Base-by-base conservation (phyloP, 35 echinoderm and acorn worm genomes). In the Ptychodera flava region DNA sequence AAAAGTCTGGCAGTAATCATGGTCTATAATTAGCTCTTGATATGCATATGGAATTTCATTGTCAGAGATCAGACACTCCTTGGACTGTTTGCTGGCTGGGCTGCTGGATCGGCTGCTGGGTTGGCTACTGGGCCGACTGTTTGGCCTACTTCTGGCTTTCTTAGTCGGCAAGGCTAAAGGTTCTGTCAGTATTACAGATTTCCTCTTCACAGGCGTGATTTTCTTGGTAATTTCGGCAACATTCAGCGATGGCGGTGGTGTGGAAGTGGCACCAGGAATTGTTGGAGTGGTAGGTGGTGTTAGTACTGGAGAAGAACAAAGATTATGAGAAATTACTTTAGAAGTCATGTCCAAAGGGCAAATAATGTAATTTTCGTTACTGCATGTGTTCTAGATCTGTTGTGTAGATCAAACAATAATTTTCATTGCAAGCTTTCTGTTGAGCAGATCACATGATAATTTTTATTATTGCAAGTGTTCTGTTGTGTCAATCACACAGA, bases 121-220 rank as follows among this genome's bases (percentile, higher is more conserved):
- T 35, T 82, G 81, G 76, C 90, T 91, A 22, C 79, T 45, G 1
- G 76, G 77, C 1, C 84, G 79, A 28, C 79, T 85, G 10, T 85
- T 85, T 31, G 82, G 85, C 1, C 76, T 29, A 33, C 81, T 84
- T 27, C 85, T 37, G 85, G 34, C 81, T 16, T 34, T 36, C 85
- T 87, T 91, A 14, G 76, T 35, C 6, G 90, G 85, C 2, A 83
- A 6, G 29, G 79, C 29, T 28, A 86, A 77, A 33, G 79, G 32
- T 31, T 91, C 90, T 16, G 87, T 32, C 1, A 91, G 85, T 27
- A 91, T 91, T 0, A 85, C 35, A 0, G 90, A 91, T 87, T 91
- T 91, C 35, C 90, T 87, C 34, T 91, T 91, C 27, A 85, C 85
- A 34, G 90, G 90, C 0, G 33, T 79, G 29, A 91, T 91, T 36